Percentiles rank a stretch among this genome's conserved stretches.
phyloP scores from a whole-genome alignment of 2,113 vertebrate species.

The Larimichthys polyactis region DNA sequence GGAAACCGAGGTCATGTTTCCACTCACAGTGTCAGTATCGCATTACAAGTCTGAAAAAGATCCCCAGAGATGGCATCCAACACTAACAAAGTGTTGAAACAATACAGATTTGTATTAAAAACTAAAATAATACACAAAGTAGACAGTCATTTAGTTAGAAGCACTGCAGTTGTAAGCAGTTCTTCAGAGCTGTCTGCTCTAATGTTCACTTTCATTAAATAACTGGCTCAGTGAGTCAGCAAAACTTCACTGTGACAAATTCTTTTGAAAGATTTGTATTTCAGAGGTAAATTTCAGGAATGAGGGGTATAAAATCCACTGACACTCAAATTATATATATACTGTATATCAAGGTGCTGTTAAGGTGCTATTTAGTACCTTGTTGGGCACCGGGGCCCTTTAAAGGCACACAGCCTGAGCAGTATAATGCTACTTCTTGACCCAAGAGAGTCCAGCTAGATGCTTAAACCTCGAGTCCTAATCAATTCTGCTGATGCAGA shows the following conservation, averaged over 20 bases:
- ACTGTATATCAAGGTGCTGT: constrained; percentile 24
- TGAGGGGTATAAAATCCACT: constrained; percentile 35
- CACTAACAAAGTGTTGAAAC: neutral
- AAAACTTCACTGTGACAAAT: constrained; percentile 38
- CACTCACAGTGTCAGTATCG: neutral
- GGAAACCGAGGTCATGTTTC: constrained; percentile 1
- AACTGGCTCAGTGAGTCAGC: constrained; percentile 51
- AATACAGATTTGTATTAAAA: neutral
- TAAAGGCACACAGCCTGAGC: constrained; percentile 23
- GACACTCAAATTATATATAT: constrained; percentile 3
- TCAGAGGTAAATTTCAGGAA: constrained; percentile 17
- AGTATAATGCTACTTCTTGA: constrained; percentile 46
- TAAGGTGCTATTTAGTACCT: constrained; percentile 29
- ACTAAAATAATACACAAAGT: neutral
- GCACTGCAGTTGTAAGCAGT: no score
- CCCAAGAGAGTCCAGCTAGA: constrained; percentile 35
- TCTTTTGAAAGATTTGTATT: constrained; percentile 35
- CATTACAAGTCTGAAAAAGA: neutral
- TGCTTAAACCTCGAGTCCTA: constrained; percentile 54
- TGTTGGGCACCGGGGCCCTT: constrained; percentile 34
- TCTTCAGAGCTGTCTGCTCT: constrained; percentile 9
- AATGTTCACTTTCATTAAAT: constrained; percentile 22
- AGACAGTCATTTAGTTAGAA: neutral
- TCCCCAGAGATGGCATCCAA: neutral
- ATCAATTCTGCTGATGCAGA: constrained; percentile 50